A percentile compares a stretch with the other conserved stretches of the same genome.
phyloP scores from a whole-genome alignment of 2,888 invertebrate genomes.

The Aspidiotus destructor region DNA sequence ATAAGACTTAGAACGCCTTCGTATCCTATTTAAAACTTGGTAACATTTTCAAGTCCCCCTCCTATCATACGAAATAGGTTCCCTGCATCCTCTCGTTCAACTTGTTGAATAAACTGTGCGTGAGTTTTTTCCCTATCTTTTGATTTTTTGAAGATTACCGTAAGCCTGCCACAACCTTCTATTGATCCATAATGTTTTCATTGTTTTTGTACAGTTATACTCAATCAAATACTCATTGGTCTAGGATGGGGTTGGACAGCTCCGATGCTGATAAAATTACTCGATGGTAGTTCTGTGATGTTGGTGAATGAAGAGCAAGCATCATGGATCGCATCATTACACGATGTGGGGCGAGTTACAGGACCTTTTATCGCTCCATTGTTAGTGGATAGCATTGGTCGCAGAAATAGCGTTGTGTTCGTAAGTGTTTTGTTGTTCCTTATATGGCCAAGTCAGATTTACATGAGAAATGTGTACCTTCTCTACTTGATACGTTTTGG shows the following conservation, averaged over 20 bases:
- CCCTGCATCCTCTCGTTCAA: too few relatives aligned
- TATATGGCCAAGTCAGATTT: conserved; percentile 5
- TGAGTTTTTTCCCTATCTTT: too few relatives aligned
- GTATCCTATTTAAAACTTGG: too few relatives aligned
- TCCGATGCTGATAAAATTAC: conserved; percentile 10
- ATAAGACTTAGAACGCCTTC: too few relatives aligned
- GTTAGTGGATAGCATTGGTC: conserved; percentile 21
- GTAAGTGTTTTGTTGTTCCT: too few relatives aligned
- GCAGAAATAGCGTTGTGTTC: too few relatives aligned
- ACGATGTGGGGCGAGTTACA: conserved; percentile 7
- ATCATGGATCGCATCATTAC: conserved; percentile 21
- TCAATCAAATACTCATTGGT: conserved; percentile 6
- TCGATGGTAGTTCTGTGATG: not conserved
- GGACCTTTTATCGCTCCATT: not conserved
- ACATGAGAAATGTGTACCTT: conserved; percentile 10
- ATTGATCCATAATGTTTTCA: too few relatives aligned
- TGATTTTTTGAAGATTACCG: too few relatives aligned
- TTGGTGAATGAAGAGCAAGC: conserved; percentile 2
- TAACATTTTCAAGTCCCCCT: too few relatives aligned
- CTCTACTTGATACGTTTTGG: conserved; percentile 35
- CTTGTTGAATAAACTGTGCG: too few relatives aligned
- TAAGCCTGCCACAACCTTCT: too few relatives aligned
- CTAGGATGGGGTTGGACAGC: conserved; percentile 14
- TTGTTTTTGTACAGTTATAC: conserved; percentile 5
- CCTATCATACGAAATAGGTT: too few relatives aligned